Evolutionary conservation across 1,140 invertebrate genomes (phyloP), one percentile per base, ranked within the genome.

Genomic region (Zaprionus nigranus): DNA sequence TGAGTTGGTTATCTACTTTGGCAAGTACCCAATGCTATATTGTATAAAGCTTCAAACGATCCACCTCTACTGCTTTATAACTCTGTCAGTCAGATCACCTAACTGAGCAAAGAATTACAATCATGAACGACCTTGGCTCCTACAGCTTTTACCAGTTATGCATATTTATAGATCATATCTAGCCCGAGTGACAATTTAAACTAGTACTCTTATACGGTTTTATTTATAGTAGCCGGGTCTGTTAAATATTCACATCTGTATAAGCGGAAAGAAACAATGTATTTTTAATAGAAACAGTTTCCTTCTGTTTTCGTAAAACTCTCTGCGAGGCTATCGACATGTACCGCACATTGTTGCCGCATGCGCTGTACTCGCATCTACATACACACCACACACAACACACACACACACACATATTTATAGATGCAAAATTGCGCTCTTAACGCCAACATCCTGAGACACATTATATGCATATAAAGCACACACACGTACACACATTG

Each of bases 391-490:
- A 20, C 20, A 22, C 20, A 22, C 20, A 20, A 22, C 17, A 49
- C 9, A 12, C 9, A 11, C 43, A 49, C 17, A 49, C 43, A 49
- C 5, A 49, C 46, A 5, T 51, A 51, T 24, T 51, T 51, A 51
- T 51, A 51, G 46, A 51, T 22, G 46, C 3, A 51, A 51, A 51
- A 51, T 51, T 51, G 20, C 20, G 46, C 46, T 51, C 46, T 51
- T 51, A 51, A 51, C 46, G 46, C 46, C 46, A 51, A 51, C 46
- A 24, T 24, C 46, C 46, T 51, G 46, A 51, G 46, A 51, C 20
- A 51, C 46, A 51, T 51, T 51, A 51, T 51, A 51, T 51, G 64
- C 59, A 79, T 80, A 65, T 80, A 65, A 63, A 63, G 46, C 66
- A 58, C 38, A 56, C 20, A 28, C 9, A 49, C 17, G 11, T 20